Conservation (phyloP, 2,888 invertebrate genomes). For the Xanthorhoe designata region DNA sequence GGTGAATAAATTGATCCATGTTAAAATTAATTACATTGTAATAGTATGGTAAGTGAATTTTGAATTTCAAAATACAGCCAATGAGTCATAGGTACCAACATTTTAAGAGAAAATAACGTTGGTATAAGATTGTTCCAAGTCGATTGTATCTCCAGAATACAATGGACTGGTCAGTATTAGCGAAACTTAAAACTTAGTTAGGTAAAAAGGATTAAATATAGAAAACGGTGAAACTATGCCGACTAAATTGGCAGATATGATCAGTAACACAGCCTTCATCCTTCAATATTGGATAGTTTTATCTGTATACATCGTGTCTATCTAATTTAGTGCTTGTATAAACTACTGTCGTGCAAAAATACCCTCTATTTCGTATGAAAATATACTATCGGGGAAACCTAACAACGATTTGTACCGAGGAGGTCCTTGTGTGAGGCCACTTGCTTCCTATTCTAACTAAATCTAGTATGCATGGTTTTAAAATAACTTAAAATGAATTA, state of each 20-base stretch:
- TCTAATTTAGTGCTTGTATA: conserved; percentile 59
- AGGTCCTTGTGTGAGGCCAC: conserved; percentile 65
- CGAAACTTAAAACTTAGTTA: conserved; percentile 11
- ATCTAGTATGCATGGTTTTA: conserved; percentile 26
- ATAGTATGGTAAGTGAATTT: conserved; percentile 26
- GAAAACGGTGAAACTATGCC: conserved; percentile 16
- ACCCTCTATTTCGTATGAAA: conserved; percentile 71
- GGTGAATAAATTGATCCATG: conserved; percentile 3
- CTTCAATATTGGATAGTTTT: conserved; percentile 17
- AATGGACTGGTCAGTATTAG: conserved; percentile 28
- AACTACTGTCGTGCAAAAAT: conserved; percentile 80
- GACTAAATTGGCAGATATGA: conserved; percentile 31
- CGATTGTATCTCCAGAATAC: conserved; percentile 38
- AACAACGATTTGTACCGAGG: conserved; percentile 74
- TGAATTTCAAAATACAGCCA: conserved; percentile 33
- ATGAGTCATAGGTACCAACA: conserved; percentile 5
- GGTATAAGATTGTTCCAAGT: conserved; percentile 10
- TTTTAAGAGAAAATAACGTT: not conserved
- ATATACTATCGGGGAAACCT: conserved; percentile 70
- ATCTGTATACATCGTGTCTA: conserved; percentile 20
- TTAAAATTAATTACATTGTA: conserved; percentile 13
- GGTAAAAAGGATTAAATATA: not conserved
- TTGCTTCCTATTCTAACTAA: conserved; percentile 36
- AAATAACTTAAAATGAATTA: conserved; percentile 31
- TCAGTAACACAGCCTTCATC: conserved; percentile 41